Evolutionary conservation across 2,113 vertebrate genomes (phyloP).

Genomic region (Phyllostomus discolor): DNA sequence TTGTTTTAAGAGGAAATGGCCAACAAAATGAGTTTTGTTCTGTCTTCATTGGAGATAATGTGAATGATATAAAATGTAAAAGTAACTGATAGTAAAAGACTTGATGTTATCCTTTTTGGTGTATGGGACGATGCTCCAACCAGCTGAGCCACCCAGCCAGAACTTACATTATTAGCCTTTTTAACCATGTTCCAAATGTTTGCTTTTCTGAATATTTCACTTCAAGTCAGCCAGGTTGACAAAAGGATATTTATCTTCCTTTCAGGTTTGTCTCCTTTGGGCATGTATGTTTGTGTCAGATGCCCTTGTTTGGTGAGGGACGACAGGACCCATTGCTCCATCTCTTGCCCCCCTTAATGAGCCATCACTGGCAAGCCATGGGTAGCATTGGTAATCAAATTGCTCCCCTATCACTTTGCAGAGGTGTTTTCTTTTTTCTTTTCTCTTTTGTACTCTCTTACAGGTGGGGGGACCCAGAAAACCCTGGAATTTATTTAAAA

Average conservation of each 20-base stretch:
- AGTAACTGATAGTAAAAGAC: background rate
- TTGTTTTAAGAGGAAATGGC: constrained; percentile 6
- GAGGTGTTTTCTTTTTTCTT: background rate
- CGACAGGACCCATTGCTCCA: background rate
- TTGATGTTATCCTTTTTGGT: background rate
- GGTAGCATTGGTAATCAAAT: background rate
- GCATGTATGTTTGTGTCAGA: background rate
- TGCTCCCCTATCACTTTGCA: background rate
- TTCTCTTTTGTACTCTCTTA: no score
- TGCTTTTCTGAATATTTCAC: background rate
- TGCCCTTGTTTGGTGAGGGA: background rate
- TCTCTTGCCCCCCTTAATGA: accelerated
- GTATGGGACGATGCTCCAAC: no score
- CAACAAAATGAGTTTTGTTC: constrained; percentile 18
- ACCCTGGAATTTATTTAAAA: no score
- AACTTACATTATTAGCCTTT: background rate
- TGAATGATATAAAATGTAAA: background rate
- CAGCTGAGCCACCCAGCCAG: no score
- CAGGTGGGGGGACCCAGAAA: background rate
- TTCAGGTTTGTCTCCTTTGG: background rate
- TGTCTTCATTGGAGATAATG: background rate
- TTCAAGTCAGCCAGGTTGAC: background rate
- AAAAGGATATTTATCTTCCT: background rate
- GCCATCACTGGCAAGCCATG: background rate
- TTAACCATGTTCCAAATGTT: background rate